phyloP scores from a whole-genome alignment of 2,113 vertebrate genomes.

The Trogon melanurus region DNA sequence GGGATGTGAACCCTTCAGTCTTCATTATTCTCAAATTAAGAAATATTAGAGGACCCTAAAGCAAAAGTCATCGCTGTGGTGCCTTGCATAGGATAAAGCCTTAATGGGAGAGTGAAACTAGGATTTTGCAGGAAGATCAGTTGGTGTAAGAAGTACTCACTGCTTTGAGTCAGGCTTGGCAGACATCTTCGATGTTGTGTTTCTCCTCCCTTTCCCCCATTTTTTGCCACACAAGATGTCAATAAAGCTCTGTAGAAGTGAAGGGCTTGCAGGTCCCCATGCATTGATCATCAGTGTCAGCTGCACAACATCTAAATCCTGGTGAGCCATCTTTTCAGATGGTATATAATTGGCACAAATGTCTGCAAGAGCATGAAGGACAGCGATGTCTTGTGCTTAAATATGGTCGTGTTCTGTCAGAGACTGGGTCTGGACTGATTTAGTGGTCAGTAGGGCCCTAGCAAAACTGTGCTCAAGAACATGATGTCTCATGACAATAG shows the following conservation, averaged over 20 bases:
- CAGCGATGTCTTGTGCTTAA: background rate
- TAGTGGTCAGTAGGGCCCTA: background rate
- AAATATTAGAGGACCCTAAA: background rate
- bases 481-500: background rate
- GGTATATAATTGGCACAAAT: background rate
- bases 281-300: background rate
- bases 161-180: background rate
- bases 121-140: background rate
- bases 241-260: background rate
- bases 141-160: background rate
- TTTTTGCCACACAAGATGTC: background rate
- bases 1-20: background rate
- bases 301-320: background rate
- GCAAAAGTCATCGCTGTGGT: background rate
- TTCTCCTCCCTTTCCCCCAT: background rate
- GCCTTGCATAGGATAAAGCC: background rate
- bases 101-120: background rate
- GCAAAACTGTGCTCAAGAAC: background rate
- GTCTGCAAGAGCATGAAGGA: background rate
- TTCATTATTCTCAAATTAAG: conserved; percentile 32
- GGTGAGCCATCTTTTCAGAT: background rate
- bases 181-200: background rate
- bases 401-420: background rate
- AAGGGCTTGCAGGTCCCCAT: background rate
- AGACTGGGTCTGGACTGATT: background rate